A percentile compares a stretch with the other conserved stretches of the same genome.
Conservation (phyloP, 2,113 vertebrate species). For the Coptodon bakossiorum region DNA sequence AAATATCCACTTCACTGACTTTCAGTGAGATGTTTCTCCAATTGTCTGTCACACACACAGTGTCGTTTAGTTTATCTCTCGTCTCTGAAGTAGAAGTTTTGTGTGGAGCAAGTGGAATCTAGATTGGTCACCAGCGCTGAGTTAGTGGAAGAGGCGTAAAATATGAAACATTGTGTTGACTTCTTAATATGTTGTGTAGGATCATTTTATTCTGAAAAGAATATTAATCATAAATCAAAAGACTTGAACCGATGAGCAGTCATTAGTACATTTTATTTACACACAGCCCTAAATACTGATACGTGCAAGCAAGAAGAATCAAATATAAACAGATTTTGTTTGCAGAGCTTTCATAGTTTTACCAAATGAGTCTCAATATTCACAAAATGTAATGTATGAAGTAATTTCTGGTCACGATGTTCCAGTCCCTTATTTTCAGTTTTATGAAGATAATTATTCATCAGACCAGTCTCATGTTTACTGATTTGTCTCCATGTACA, state of each 20-base stretch:
- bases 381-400: background rate
- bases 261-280: background rate
- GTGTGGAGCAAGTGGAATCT: background rate
- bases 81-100: background rate
- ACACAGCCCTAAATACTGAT: background rate
- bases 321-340: background rate
- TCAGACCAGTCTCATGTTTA: background rate
- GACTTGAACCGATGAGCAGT: background rate
- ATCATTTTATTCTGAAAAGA: background rate
- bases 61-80: background rate
- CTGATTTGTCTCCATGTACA: background rate
- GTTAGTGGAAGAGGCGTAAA: background rate
- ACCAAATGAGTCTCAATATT: background rate
- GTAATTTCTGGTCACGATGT: background rate
- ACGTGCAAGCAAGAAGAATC: background rate
- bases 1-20: background rate
- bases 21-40: background rate
- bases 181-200: background rate
- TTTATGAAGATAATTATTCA: background rate
- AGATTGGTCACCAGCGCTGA: fast-evolving
- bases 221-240: background rate
- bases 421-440: background rate
- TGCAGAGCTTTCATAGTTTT: background rate
- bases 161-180: background rate
- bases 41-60: background rate